Conservation (phyloP, 1,140 invertebrate species). For the Brachionus angularis region DNA sequence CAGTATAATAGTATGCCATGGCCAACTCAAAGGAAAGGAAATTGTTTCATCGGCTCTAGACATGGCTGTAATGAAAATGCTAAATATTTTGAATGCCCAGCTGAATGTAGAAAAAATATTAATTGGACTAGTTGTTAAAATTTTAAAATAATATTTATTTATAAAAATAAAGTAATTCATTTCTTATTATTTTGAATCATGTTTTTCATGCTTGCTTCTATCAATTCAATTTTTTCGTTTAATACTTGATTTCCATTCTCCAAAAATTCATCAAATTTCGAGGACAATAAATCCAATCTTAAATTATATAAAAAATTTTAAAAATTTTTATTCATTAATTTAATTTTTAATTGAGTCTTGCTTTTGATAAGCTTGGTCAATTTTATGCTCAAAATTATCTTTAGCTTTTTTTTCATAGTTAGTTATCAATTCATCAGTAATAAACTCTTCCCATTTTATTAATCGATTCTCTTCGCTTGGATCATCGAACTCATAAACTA, state of each 20-base stretch:
- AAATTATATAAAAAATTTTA: neutral
- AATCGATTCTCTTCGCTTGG: neutral
- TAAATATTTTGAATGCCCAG: neutral
- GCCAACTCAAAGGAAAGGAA: conserved; percentile 6
- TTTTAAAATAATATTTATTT: too few species aligned
- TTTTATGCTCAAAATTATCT: neutral
- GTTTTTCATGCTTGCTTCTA: neutral
- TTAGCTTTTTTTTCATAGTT: neutral
- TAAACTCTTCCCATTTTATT: neutral
- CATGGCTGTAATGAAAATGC: neutral
- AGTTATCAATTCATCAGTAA: conserved; percentile 1
- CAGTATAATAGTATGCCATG: neutral
- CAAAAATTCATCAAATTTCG: conserved; percentile 21
- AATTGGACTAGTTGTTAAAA: conserved; percentile 27
- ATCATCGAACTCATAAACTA: conserved; percentile 28
- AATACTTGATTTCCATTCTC: neutral
- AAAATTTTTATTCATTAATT: neutral
- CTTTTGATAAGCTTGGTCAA: conserved; percentile 37
- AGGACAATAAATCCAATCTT: conserved; percentile 26
- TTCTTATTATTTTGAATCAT: too few species aligned
- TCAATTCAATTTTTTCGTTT: neutral
- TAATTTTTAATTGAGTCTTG: neutral
- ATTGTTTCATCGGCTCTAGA: conserved; percentile 13
- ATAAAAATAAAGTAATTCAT: too few species aligned
- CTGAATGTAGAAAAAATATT: neutral